phyloP scores from a whole-genome alignment of 2,888 invertebrate species.

The Hyposoter didymator region DNA sequence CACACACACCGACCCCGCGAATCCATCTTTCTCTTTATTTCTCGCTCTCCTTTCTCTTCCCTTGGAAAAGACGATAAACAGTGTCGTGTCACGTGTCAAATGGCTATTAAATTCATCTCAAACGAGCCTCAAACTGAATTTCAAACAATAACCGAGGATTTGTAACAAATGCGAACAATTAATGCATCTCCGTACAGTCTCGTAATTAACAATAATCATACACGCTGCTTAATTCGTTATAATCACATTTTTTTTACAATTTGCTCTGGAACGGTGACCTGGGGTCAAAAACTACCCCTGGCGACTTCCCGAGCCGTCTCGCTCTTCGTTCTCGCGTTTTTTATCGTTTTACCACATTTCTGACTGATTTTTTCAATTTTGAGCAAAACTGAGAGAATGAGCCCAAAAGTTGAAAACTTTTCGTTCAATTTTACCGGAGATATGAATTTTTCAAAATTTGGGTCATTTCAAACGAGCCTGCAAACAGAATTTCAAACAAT shows the following conservation, averaged over 20 bases:
- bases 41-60: constrained; percentile 49
- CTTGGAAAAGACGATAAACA: constrained; percentile 60
- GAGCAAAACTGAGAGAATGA: no score
- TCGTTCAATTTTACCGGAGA: no score
- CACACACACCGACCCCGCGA: constrained; percentile 63
- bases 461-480: constrained; percentile 47
- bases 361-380: no score
- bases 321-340: no score
- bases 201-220: not conserved
- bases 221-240: constrained; percentile 2
- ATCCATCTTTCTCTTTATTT: constrained; percentile 48
- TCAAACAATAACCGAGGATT: constrained; percentile 10
- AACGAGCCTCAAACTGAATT: constrained; percentile 27
- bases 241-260: not conserved
- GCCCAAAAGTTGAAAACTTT: no score
- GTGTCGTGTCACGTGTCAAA: constrained; percentile 69
- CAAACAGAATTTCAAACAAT: constrained; percentile 13
- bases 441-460: no score
- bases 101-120: constrained; percentile 64
- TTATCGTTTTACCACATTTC: no score
- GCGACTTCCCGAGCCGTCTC: no score
- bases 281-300: no score
- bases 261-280: no score
- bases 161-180: constrained; percentile 37
- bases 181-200: constrained; percentile 22